A percentile compares a stretch with the other conserved stretches of the same genome.
Conservation (phyloP, 2,113 vertebrate species). For the Tringa solitaria region DNA sequence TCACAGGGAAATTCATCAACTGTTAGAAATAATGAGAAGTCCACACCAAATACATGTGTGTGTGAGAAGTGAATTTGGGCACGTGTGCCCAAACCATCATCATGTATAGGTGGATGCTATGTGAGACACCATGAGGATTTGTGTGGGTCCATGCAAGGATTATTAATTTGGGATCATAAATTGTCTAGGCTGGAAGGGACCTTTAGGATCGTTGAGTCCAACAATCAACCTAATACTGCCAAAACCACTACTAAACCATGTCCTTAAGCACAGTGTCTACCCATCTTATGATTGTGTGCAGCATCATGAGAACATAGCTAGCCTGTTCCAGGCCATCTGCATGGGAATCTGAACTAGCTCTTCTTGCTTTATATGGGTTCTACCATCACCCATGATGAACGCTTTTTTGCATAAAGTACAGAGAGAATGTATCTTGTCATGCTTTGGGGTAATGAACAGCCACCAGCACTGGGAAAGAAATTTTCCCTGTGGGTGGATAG, state of each 20-base stretch:
- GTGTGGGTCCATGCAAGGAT: neutral
- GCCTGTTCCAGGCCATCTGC: neutral
- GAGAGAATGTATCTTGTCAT: neutral
- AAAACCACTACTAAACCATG: neutral
- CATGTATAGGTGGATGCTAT: fast-evolving
- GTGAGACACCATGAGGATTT: neutral
- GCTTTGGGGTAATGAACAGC: neutral
- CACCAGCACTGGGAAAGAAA: neutral
- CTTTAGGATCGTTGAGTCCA: neutral
- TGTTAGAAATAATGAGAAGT: neutral
- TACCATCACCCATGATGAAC: neutral
- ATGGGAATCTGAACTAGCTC: neutral
- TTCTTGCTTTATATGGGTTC: neutral
- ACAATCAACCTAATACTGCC: neutral
- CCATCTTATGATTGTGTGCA: fast-evolving
- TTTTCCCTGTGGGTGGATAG: neutral
- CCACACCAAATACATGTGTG: neutral
- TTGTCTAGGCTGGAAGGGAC: neutral
- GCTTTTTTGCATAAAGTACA: neutral
- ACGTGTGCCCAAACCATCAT: fast-evolving
- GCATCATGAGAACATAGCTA: neutral
- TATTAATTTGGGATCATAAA: neutral
- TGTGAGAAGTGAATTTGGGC: neutral
- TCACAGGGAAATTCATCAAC: neutral
- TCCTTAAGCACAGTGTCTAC: neutral